phyloP scores from a whole-genome alignment of 2,888 invertebrate genomes.

The Caenorhabditis virilis region DNA sequence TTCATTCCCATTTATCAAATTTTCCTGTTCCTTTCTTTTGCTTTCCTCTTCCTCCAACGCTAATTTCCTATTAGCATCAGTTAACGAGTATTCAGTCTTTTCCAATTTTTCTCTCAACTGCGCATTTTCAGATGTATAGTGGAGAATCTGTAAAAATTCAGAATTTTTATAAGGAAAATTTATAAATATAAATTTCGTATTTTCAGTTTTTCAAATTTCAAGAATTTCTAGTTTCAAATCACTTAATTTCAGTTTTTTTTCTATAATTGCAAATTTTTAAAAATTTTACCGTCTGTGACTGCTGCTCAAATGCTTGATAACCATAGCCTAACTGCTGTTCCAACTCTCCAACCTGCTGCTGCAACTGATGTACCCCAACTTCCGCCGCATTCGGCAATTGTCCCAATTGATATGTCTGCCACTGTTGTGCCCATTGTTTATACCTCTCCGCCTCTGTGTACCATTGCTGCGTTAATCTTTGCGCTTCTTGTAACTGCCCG shows the following conservation, averaged over 20 bases:
- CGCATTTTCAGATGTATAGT: conserved; percentile 33
- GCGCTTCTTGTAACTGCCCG: conserved; percentile 19
- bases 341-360: conserved; percentile 53
- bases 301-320: conserved; percentile 66
- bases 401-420: conserved; percentile 64
- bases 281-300: conserved; percentile 59
- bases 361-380: conserved; percentile 53
- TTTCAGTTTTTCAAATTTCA: not conserved
- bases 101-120: conserved; percentile 14
- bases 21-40: too few relatives aligned
- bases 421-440: conserved; percentile 64
- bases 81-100: conserved; percentile 11
- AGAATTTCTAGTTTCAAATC: not conserved
- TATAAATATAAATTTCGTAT: too few relatives aligned
- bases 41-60: too few relatives aligned
- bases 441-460: conserved; percentile 60
- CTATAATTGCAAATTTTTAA: not conserved
- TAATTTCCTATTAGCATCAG: conserved; percentile 13
- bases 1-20: too few relatives aligned
- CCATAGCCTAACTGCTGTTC: conserved; percentile 65
- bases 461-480: conserved; percentile 57
- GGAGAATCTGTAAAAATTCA: conserved; percentile 16
- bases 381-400: conserved; percentile 60
- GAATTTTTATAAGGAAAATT: not conserved
- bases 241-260: not conserved